Conservation (phyloP, 2,888 invertebrate genomes). For the Oscheius sp. region DNA sequence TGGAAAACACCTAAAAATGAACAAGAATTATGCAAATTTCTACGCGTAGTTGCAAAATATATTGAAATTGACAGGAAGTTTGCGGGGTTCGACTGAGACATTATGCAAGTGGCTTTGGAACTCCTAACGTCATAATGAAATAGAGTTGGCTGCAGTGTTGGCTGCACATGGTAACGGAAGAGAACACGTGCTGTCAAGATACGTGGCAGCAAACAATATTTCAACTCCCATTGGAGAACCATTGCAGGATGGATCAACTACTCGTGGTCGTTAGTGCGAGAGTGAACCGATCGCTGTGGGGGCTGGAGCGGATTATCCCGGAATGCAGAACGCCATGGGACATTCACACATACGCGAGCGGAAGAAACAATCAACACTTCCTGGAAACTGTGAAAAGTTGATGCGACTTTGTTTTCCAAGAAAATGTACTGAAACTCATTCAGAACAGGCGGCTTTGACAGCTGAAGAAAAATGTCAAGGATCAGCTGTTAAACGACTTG, state of each 20-base stretch:
- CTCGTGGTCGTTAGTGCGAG: constrained; percentile 24
- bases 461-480: background rate
- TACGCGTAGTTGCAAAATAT: background rate
- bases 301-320: constrained; percentile 25
- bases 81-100: no score
- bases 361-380: constrained; percentile 15
- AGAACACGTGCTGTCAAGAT: background rate
- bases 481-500: constrained; percentile 12
- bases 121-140: constrained; percentile 6
- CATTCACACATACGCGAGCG: constrained; percentile 2
- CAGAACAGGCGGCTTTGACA: background rate
- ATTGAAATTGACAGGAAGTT: constrained; percentile 13
- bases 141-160: background rate
- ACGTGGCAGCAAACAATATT: background rate
- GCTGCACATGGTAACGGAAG: background rate
- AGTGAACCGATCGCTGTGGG: constrained; percentile 23
- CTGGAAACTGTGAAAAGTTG: background rate
- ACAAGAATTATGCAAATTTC: no score
- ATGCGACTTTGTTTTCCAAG: background rate
- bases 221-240: constrained; percentile 3
- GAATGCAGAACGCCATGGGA: constrained; percentile 18
- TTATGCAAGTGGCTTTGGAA: no score
- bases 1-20: no score
- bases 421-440: background rate
- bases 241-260: constrained; percentile 17